These are phyloP conservation scores for Micronisus gabar DNA, from an alignment of 2,113 vertebrate genomes.

Conservation along the genomic window DNA sequence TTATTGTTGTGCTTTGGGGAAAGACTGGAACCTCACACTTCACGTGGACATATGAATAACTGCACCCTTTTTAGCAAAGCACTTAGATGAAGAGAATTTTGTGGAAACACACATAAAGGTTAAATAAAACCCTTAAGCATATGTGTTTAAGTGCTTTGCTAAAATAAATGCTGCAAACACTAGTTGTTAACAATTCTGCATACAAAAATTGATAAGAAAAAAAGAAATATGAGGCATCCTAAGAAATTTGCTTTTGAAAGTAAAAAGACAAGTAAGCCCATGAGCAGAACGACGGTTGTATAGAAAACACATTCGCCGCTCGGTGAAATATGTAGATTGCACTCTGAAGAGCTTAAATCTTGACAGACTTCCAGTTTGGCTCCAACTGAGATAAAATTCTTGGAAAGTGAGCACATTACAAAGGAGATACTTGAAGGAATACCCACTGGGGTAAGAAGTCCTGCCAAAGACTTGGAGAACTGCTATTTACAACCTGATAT, in stretches of 20 bases:
- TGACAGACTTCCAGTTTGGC: slow-evolving; percentile 48
- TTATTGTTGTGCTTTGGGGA: background rate
- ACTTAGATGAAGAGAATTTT: background rate
- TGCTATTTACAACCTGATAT: background rate
- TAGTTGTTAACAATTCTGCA: background rate
- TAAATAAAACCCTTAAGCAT: background rate
- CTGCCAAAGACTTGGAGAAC: slow-evolving; percentile 9
- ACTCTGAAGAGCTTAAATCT: background rate
- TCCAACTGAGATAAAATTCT: slow-evolving; percentile 4
- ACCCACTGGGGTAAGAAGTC: background rate
- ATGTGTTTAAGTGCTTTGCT: background rate
- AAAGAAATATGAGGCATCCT: background rate
- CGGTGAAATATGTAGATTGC: background rate
- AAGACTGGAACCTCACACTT: background rate
- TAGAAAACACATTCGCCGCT: background rate
- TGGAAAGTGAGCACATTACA: slow-evolving; percentile 10
- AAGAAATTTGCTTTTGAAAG: background rate
- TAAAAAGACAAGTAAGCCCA: background rate
- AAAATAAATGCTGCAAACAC: background rate
- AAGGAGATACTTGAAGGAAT: slow-evolving; percentile 11
- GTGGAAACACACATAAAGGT: background rate
- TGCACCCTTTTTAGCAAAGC: background rate
- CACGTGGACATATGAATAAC: background rate
- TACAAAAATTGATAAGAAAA: background rate
- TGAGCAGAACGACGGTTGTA: background rate